Evolutionary conservation across 2,888 invertebrate genomes (phyloP).

Genomic region (Meteorus colon): DNA sequence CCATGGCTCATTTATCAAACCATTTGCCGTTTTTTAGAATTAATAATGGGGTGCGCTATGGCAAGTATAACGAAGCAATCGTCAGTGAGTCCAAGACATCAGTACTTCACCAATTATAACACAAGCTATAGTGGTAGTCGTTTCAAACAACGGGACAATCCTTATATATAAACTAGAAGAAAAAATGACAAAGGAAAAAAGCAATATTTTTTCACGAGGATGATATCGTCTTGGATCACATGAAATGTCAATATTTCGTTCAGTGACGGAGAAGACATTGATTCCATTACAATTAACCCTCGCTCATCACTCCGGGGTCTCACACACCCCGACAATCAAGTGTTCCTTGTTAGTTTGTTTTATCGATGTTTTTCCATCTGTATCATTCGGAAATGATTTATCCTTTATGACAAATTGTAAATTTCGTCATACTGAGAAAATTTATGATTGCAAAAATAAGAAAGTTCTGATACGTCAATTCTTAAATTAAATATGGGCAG

Average conservation of each 20-base stretch:
- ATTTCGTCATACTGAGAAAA: no score
- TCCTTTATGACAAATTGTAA: no score
- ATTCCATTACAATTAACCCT: neutral
- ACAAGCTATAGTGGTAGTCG: conserved; percentile 66
- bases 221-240: neutral
- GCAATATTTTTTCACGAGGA: neutral
- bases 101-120: conserved; percentile 65
- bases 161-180: conserved; percentile 67
- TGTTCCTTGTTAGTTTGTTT: no score
- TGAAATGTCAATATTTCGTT: neutral
- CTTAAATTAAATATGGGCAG: no score
- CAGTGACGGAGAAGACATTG: neutral
- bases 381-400: no score
- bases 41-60: conserved; percentile 75
- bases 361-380: no score
- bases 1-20: conserved; percentile 77
- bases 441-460: no score
- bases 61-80: conserved; percentile 76
- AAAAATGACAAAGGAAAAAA: neutral
- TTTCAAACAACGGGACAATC: conserved; percentile 69
- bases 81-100: conserved; percentile 73
- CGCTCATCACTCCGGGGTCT: no score
- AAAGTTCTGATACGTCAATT: no score
- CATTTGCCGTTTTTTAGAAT: conserved; percentile 73
- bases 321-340: no score